A percentile compares a stretch with the other conserved stretches of the same genome.
phyloP scores from a whole-genome alignment of 2,888 invertebrate genomes.

The Bibio marci region DNA sequence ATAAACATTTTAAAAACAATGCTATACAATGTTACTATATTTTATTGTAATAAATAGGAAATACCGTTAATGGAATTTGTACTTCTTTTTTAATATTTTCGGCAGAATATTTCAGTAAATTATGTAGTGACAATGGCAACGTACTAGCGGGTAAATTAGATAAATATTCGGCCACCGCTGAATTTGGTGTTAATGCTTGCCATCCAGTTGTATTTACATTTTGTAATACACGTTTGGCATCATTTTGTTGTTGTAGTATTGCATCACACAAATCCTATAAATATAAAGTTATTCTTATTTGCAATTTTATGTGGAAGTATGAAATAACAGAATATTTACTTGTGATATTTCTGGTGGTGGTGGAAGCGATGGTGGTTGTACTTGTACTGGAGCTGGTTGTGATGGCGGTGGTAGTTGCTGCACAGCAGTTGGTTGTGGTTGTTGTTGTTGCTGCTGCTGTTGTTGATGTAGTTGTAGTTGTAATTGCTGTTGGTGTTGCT shows the following conservation, averaged over 20 bases:
- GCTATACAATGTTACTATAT: not conserved
- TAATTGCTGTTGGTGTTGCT: conserved; percentile 18
- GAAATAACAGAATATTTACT: not conserved
- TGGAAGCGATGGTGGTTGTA: conserved; percentile 13
- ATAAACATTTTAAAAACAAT: not conserved
- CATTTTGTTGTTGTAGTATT: conserved; percentile 26
- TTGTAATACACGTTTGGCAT: conserved; percentile 25
- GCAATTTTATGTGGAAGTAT: not conserved
- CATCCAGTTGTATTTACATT: conserved; percentile 22
- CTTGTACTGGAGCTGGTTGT: no score
- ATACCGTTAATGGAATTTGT: conserved; percentile 27
- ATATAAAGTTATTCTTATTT: not conserved
- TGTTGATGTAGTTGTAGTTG: conserved; percentile 16
- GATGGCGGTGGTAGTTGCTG: no score
- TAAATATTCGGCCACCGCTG: conserved; percentile 40
- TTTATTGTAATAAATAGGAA: not conserved
- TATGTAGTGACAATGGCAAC: conserved; percentile 31
- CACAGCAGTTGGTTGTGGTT: conserved; percentile 15
- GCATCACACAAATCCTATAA: conserved; percentile 26
- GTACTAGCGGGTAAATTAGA: conserved; percentile 31
- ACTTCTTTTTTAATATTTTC: conserved; percentile 59
- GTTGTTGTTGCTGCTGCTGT: conserved; percentile 8
- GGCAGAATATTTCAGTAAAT: conserved; percentile 40
- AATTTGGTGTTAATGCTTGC: conserved; percentile 42
- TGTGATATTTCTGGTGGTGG: conserved; percentile 26